Evolutionary conservation across 2,888 invertebrate species (phyloP).

Genomic region (Abrostola triplasia): DNA sequence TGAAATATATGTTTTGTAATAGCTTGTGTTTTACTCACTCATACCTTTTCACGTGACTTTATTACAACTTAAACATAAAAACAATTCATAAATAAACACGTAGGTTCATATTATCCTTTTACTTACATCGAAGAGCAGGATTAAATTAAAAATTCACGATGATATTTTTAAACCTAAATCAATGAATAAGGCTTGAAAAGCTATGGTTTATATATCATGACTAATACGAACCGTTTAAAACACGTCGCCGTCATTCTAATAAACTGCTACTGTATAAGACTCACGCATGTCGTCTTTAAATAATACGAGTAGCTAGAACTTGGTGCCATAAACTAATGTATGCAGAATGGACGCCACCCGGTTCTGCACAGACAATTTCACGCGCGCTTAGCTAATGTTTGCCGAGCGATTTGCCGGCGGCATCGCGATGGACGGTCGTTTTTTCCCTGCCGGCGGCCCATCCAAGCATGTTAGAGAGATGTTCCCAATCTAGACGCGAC

Average conservation of each 20-base stretch:
- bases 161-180: constrained; percentile 7
- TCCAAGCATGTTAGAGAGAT: constrained; percentile 59
- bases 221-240: constrained; percentile 13
- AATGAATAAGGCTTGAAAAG: constrained; percentile 1
- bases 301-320: constrained; percentile 63
- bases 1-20: constrained; percentile 53
- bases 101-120: neutral
- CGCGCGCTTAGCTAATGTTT: constrained; percentile 84
- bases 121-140: neutral
- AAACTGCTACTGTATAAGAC: constrained; percentile 49
- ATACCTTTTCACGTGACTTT: constrained; percentile 27
- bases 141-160: constrained; percentile 4
- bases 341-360: constrained; percentile 69
- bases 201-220: constrained; percentile 10
- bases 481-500: constrained; percentile 46
- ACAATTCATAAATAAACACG: constrained; percentile 7
- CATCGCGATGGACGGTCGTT: constrained; percentile 66
- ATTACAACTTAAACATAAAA: constrained; percentile 17
- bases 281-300: constrained; percentile 57
- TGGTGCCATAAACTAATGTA: constrained; percentile 68
- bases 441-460: constrained; percentile 61
- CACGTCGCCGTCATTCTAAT: constrained; percentile 42
- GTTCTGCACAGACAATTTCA: constrained; percentile 79
- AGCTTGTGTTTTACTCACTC: constrained; percentile 45
- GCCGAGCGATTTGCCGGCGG: constrained; percentile 80